Conservation (phyloP, 2,797 vertebrate species). For the Bovichtus variegatus region DNA sequence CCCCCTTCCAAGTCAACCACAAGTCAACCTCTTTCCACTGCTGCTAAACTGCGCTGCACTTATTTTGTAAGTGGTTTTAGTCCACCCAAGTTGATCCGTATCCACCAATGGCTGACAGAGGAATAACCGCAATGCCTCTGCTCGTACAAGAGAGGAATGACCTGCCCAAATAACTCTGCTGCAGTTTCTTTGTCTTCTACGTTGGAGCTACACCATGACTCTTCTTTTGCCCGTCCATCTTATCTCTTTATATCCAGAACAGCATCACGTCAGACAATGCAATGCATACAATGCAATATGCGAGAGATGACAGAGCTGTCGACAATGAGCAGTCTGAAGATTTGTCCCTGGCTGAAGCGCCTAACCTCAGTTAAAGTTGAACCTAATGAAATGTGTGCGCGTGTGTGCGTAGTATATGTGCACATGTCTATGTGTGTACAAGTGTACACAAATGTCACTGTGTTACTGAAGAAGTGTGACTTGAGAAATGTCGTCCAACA, state of each 20-base stretch:
- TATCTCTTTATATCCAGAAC: slow-evolving; percentile 29
- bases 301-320: slow-evolving; percentile 58
- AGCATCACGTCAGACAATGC: slow-evolving; percentile 42
- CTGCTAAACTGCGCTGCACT: not conserved
- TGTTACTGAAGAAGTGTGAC: slow-evolving; percentile 56
- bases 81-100: slow-evolving; percentile 9
- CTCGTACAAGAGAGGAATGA: slow-evolving; percentile 16
- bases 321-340: slow-evolving; percentile 45
- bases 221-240: slow-evolving; percentile 22
- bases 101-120: slow-evolving; percentile 19
- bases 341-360: slow-evolving; percentile 37
- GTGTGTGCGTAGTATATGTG: slow-evolving; percentile 1
- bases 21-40: slow-evolving; percentile 7
- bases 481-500: slow-evolving; percentile 53
- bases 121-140: slow-evolving; percentile 17
- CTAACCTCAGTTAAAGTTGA: slow-evolving; percentile 33
- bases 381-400: slow-evolving; percentile 38
- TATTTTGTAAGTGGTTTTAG: slow-evolving; percentile 16
- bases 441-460: slow-evolving; percentile 51
- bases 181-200: slow-evolving; percentile 28
- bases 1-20: not conserved
- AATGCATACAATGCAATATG: slow-evolving; percentile 31
- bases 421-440: not conserved
- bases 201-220: slow-evolving; percentile 31
- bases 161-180: slow-evolving; percentile 14